A percentile compares a stretch with the other conserved stretches of the same genome.
Conservation (phyloP, 2,888 invertebrate genomes). For the Athetis lepigone region DNA sequence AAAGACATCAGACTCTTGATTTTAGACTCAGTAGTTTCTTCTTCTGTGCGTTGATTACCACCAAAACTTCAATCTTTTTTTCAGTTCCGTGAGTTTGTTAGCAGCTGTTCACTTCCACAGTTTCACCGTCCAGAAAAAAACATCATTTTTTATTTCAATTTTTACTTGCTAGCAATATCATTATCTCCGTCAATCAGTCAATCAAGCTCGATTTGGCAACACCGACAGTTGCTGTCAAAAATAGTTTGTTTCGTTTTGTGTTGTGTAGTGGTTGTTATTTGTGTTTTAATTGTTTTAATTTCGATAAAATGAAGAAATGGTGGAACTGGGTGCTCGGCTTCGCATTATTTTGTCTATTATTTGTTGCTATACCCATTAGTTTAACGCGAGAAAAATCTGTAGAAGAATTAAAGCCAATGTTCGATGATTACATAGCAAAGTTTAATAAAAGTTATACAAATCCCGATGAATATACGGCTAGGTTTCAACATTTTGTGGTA, state of each 20-base stretch:
- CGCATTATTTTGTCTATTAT: constrained; percentile 78
- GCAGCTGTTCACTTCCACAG: too few species aligned
- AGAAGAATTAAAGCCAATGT: constrained; percentile 78
- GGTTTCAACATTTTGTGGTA: constrained; percentile 90
- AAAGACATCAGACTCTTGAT: too few species aligned
- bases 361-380: constrained; percentile 81
- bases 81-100: too few species aligned
- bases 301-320: constrained; percentile 81
- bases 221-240: constrained; percentile 26
- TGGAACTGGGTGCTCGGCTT: constrained; percentile 82
- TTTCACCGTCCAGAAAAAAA: too few species aligned
- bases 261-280: constrained; percentile 41
- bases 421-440: constrained; percentile 86
- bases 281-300: constrained; percentile 37
- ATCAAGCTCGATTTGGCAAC: constrained; percentile 13
- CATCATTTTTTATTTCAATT: too few species aligned
- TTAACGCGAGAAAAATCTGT: constrained; percentile 67
- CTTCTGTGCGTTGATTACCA: too few species aligned
- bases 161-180: neutral
- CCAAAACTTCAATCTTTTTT: too few species aligned
- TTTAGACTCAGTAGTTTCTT: too few species aligned
- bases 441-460: constrained; percentile 90
- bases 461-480: constrained; percentile 84
- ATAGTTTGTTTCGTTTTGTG: constrained; percentile 37
- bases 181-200: neutral